phyloP scores from a whole-genome alignment of 2,888 invertebrate species.

The Dilophus febrilis region DNA sequence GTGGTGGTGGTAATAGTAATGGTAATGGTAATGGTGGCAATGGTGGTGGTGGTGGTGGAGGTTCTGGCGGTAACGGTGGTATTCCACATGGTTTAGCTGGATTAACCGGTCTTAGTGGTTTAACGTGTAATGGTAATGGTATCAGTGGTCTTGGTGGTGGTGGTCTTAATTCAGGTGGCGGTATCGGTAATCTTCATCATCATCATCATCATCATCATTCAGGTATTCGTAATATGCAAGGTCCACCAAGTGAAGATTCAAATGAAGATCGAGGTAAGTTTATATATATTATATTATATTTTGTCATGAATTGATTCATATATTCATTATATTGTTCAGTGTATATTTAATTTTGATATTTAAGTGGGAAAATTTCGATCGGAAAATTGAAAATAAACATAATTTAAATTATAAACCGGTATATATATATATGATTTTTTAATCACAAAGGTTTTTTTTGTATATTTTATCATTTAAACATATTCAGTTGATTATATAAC shows the following conservation, averaged over 20 bases:
- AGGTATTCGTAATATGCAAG: slow-evolving; percentile 20
- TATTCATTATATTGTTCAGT: too few relatives aligned
- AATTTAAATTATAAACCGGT: too few relatives aligned
- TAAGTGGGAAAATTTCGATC: too few relatives aligned
- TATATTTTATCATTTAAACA: too few relatives aligned
- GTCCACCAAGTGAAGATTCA: slow-evolving; percentile 37
- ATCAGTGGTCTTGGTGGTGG: slow-evolving; percentile 21
- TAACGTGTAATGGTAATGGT: slow-evolving; percentile 7
- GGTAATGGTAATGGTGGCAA: slow-evolving; percentile 21
- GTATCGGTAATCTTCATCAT: slow-evolving; percentile 18
- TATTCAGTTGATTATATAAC: too few relatives aligned
- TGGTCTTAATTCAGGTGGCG: slow-evolving; percentile 16
- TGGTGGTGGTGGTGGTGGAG: slow-evolving; percentile 13
- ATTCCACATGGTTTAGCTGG: slow-evolving; percentile 7
- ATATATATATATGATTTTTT: too few relatives aligned
- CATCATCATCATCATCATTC: slow-evolving; percentile 16
- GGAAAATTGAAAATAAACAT: too few relatives aligned
- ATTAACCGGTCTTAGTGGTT: slow-evolving; percentile 7
- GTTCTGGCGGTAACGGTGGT: slow-evolving; percentile 25
- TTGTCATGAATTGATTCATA: too few relatives aligned
- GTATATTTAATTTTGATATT: too few relatives aligned
- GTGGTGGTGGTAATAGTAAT: slow-evolving; percentile 5
- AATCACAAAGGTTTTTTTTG: too few relatives aligned
- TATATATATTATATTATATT: too few relatives aligned
- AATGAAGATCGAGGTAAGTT: slow-evolving; percentile 38